phyloP scores from a whole-genome alignment of 2,797 vertebrate species.

The Chaetophractus vellerosus region DNA sequence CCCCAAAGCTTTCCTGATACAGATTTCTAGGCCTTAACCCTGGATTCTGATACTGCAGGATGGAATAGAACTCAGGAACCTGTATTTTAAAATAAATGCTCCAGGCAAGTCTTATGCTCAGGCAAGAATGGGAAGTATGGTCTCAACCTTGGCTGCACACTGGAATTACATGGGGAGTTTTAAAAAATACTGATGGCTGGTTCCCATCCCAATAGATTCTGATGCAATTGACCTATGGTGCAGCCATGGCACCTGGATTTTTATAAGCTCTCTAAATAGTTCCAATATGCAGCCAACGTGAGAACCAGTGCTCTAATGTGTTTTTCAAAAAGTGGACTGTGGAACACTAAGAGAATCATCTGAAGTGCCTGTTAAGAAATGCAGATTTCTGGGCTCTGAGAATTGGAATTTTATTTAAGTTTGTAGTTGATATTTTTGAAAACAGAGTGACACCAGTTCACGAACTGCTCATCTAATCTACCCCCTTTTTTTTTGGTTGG shows the following conservation, averaged over 20 bases:
- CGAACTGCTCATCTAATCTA: slow-evolving; percentile 44
- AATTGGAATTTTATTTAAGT: slow-evolving; percentile 44
- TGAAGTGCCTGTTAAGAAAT: slow-evolving; percentile 36
- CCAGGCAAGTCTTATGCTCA: not conserved
- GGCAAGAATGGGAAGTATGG: slow-evolving; percentile 26
- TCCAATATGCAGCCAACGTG: not conserved
- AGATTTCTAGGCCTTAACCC: not conserved
- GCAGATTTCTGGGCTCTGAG: slow-evolving; percentile 52
- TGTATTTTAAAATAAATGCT: slow-evolving; percentile 34
- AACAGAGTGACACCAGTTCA: not conserved
- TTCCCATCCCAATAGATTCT: not conserved
- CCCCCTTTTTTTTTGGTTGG: not conserved
- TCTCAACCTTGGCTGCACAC: not conserved
- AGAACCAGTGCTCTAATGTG: not conserved
- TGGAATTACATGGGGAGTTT: not conserved
- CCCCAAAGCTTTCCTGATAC: not conserved
- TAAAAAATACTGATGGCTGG: not conserved
- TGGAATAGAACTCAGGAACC: not conserved
- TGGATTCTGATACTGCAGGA: not conserved
- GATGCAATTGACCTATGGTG: not conserved
- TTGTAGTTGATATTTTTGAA: slow-evolving; percentile 44
- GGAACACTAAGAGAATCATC: not conserved
- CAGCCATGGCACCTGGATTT: not conserved
- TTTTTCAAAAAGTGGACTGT: slow-evolving; percentile 13
- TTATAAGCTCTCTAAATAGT: slow-evolving; percentile 26